Evolutionary conservation across 2,797 vertebrate species (phyloP).

Genomic region (Sternotherus odoratus): DNA sequence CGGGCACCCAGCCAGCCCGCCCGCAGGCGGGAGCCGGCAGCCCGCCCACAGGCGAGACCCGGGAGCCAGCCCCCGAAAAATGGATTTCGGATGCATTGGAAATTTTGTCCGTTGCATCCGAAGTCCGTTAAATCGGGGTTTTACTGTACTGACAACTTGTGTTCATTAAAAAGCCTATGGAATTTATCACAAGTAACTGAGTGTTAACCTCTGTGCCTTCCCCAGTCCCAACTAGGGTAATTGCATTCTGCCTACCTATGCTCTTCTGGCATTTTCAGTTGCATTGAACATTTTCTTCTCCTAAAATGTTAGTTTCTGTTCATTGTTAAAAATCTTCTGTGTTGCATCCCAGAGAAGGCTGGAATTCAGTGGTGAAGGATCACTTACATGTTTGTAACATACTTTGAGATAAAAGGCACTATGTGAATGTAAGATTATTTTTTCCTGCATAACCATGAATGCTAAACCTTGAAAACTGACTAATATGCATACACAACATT

Average conservation of each 20-base stretch:
- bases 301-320: background rate
- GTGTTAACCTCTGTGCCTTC: background rate
- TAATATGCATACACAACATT: background rate
- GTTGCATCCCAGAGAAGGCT: background rate
- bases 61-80: no score
- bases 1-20: no score
- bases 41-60: no score
- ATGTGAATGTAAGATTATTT: background rate
- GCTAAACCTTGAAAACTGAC: background rate
- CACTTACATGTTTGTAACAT: background rate
- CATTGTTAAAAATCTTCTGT: background rate
- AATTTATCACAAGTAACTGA: background rate
- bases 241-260: background rate
- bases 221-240: background rate
- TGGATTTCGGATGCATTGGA: no score
- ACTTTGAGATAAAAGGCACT: background rate
- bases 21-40: no score
- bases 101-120: no score
- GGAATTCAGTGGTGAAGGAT: background rate
- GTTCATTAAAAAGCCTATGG: constrained; percentile 4
- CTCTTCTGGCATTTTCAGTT: background rate
- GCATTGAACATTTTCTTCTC: background rate
- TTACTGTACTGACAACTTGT: constrained; percentile 35
- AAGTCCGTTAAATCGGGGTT: no score
- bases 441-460: background rate